Conservation (phyloP, 1,140 invertebrate genomes). For the Brachionus rubens region DNA sequence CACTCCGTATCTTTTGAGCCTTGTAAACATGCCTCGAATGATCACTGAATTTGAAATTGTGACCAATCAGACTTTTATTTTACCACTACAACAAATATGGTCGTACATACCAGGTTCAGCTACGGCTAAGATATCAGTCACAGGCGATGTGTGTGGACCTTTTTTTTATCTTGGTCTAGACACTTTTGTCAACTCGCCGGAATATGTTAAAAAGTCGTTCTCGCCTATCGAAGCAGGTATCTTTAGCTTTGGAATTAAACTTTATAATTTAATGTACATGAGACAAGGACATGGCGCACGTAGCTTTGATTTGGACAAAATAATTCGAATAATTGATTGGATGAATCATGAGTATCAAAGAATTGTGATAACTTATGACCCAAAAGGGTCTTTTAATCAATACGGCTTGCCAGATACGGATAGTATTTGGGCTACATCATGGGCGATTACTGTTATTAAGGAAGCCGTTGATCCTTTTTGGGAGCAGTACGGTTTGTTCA, state of each 20-base stretch:
- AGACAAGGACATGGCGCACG: conserved; percentile 58
- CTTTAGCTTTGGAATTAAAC: conserved; percentile 88
- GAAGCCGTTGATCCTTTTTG: conserved; percentile 53
- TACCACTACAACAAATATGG: conserved; percentile 79
- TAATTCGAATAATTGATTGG: conserved; percentile 3
- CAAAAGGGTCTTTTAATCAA: conserved; percentile 53
- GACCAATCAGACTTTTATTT: too few relatives aligned
- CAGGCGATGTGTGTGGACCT: conserved; percentile 85
- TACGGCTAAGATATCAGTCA: conserved; percentile 67
- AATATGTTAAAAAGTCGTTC: conserved; percentile 59
- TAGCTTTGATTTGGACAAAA: conserved; percentile 1
- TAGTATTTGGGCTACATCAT: conserved; percentile 54
- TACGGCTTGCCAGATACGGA: conserved; percentile 6
- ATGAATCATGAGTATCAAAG: conserved; percentile 32
- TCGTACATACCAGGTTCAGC: conserved; percentile 91
- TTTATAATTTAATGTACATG: conserved; percentile 86
- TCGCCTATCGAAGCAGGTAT: conserved; percentile 88
- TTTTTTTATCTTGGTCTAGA: conserved; percentile 66
- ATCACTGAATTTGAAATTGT: conserved; percentile 93
- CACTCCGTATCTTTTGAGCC: conserved; percentile 82
- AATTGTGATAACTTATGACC: conserved; percentile 5
- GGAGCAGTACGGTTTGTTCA: conserved; percentile 56
- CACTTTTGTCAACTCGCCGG: conserved; percentile 53
- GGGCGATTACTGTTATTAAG: conserved; percentile 54
- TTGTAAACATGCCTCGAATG: conserved; percentile 83